Evolutionary conservation across 2,113 vertebrate species (phyloP).

Genomic region (Dipodomys stephensi): DNA sequence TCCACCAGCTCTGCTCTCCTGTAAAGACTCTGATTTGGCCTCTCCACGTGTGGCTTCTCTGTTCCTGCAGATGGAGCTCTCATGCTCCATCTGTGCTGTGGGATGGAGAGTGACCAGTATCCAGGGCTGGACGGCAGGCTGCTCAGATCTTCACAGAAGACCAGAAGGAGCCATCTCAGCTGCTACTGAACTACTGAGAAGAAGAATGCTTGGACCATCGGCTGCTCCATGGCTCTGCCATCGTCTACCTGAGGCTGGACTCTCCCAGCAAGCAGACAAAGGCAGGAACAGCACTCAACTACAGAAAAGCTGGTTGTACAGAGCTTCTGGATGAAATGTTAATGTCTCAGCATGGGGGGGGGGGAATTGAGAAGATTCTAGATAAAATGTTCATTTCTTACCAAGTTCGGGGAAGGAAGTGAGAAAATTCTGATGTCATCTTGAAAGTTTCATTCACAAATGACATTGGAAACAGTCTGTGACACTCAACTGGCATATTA

Average conservation of each 20-base stretch:
- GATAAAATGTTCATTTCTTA: constrained; percentile 45
- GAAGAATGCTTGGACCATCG: no score
- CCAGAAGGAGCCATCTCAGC: no score
- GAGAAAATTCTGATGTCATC: constrained; percentile 57
- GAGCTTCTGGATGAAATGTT: constrained; percentile 16
- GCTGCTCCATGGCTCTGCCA: not conserved
- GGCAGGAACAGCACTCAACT: not conserved
- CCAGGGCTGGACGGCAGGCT: no score
- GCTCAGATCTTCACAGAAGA: no score
- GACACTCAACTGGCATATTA: constrained; percentile 47
- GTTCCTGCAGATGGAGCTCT: no score
- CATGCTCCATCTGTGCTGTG: no score
- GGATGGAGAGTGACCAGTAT: no score
- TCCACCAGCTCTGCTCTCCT: no score
- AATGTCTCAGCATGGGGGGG: constrained; percentile 29
- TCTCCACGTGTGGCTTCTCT: no score
- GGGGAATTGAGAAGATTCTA: not conserved
- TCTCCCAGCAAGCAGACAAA: no score
- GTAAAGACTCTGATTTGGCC: no score
- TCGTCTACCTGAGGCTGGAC: not conserved
- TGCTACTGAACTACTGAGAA: no score
- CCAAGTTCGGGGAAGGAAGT: not conserved
- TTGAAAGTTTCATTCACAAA: constrained; percentile 66
- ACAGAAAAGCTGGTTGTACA: not conserved
- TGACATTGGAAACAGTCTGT: not conserved